Evolutionary conservation across 1,140 invertebrate genomes (phyloP), one percentile per base, ranked within the genome.

Genomic region (Achatina immaculata): DNA sequence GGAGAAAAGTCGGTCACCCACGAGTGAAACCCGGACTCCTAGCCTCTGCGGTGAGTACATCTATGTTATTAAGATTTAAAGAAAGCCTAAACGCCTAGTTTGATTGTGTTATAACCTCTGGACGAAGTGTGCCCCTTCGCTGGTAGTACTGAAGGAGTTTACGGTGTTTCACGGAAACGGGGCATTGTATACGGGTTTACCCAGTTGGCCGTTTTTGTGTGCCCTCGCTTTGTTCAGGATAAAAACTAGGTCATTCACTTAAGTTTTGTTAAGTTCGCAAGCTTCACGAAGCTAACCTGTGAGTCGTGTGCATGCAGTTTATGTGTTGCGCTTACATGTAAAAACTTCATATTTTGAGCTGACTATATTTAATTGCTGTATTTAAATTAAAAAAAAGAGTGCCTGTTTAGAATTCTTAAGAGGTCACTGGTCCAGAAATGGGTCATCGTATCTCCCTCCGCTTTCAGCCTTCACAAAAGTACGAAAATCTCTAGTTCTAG

Each of bases 1-100:
- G 82, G 82, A 78, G 65, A 42, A 83, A 83, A 83, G 82, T 83
- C 82, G 82, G 82, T 83, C 82, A 83, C 79, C 82, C 69, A 77
- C 78, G 82, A 75, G 82, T 55, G 82, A 81, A 81, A 43, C 79
- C 31, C 72, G 66, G 75, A 75, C 75, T 55, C 65, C 66, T 72
- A 68, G 74, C 73, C 65, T 78, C 42, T 28, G 42, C 38, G 72
- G 82, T 83, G 62, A 83, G 82, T 79, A 82, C 38, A 68, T 66
- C 45, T 28, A 9, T 42, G 7, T 62, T 62, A 62, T 4, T 31
- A 6, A 11, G n/a, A 62, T 62, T 62, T 62, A 28, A 62, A 4
- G 3, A n/a, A 62, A 9, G n/a, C n/a, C n/a, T 58, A 14, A 58
- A 4, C 21, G 55, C 55, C 21, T 24, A 24, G 11, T 58, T 58